These are phyloP conservation scores for Puma concolor DNA, from an alignment of 2,113 vertebrate species.

Conservation along the genomic window DNA sequence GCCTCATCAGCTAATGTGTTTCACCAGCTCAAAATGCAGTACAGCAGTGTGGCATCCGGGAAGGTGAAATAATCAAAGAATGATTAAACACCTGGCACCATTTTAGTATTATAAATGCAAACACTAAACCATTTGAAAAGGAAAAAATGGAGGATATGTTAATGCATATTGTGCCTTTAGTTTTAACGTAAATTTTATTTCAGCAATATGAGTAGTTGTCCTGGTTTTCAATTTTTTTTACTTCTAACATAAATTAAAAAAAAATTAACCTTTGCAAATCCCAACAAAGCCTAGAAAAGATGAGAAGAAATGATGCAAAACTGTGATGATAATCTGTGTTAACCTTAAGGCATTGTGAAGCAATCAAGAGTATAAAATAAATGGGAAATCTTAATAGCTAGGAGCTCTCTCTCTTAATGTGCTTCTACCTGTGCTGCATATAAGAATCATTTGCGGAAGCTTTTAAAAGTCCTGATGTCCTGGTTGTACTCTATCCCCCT, in stretches of 20 bases:
- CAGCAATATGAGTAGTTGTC: not conserved
- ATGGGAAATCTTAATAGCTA: not conserved
- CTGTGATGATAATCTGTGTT: not conserved
- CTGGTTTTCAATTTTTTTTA: constrained; percentile 29
- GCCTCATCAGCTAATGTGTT: not conserved
- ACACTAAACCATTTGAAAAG: constrained; percentile 25
- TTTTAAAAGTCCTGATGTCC: not conserved
- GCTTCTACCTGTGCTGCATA: not conserved
- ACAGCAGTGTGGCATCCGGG: not conserved
- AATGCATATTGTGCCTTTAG: constrained; percentile 24
- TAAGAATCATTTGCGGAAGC: not conserved
- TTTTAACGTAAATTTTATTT: constrained; percentile 57
- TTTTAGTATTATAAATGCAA: constrained; percentile 9
- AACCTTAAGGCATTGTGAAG: not conserved
- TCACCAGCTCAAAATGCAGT: not conserved
- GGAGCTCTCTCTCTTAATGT: not conserved
- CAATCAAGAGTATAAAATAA: constrained; percentile 16
- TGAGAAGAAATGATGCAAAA: constrained; percentile 8
- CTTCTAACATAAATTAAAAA: not conserved
- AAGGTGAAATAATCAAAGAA: not conserved
- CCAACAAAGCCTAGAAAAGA: constrained; percentile 17
- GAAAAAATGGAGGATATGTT: constrained; percentile 1
- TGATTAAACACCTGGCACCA: not conserved
- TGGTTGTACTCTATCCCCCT: not conserved
- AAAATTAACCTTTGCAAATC: not conserved